These are phyloP conservation scores for Isoperla grammatica DNA, from an alignment of 2,888 invertebrate species.

Conservation along the genomic window DNA sequence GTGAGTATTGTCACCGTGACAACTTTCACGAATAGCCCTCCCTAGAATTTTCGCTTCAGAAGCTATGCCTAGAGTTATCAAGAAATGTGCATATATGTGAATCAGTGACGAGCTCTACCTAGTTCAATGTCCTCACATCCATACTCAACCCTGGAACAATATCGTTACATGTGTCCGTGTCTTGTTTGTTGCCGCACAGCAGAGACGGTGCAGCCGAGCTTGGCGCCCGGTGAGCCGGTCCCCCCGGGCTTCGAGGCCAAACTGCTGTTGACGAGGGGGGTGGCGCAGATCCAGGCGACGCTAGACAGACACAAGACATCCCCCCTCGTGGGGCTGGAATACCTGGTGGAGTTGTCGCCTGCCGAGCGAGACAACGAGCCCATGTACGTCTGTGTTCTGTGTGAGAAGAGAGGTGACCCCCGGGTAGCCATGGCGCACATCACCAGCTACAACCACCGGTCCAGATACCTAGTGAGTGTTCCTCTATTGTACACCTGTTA, in stretches of 20 bases:
- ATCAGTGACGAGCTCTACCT: no score
- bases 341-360: constrained; percentile 61
- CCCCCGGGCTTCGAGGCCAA: constrained; percentile 67
- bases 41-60: no score
- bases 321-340: constrained; percentile 60
- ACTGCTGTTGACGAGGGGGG: constrained; percentile 39
- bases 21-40: no score
- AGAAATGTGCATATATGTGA: no score
- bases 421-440: constrained; percentile 73
- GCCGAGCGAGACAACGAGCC: constrained; percentile 62
- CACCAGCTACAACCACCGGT: constrained; percentile 68
- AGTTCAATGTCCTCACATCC: no score
- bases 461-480: constrained; percentile 59
- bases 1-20: no score
- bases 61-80: no score
- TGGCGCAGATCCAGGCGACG: constrained; percentile 47
- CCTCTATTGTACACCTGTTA: no score
- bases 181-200: no score
- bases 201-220: constrained; percentile 40
- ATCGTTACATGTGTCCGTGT: no score
- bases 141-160: no score
- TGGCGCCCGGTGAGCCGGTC: constrained; percentile 61
- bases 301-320: constrained; percentile 51
- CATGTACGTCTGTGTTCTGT: constrained; percentile 69
- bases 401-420: constrained; percentile 72